Conservation (phyloP, 2,888 invertebrate genomes). For the Acronicta aceris region DNA sequence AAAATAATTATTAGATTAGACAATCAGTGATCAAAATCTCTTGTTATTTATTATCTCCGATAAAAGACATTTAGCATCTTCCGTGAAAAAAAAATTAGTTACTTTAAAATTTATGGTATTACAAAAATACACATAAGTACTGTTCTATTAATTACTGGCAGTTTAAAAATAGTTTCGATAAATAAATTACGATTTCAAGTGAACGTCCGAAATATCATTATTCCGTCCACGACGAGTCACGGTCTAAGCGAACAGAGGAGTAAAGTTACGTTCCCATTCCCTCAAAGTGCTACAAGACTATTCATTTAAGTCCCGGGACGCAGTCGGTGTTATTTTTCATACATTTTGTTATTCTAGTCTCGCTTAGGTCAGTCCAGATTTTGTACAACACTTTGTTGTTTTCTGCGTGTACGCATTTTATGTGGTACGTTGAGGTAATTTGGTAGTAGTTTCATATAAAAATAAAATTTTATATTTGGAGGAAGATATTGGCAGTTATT, state of each 20-base stretch:
- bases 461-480: no score
- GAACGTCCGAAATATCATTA: slow-evolving; percentile 20
- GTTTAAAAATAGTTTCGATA: neutral
- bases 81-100: no score
- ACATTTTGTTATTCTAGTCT: slow-evolving; percentile 36
- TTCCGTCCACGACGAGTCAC: slow-evolving; percentile 32
- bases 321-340: slow-evolving; percentile 21
- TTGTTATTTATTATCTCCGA: no score
- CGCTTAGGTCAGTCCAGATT: slow-evolving; percentile 21
- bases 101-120: no score
- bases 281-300: slow-evolving; percentile 51
- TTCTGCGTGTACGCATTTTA: slow-evolving; percentile 3
- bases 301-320: slow-evolving; percentile 42
- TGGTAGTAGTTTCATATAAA: no score
- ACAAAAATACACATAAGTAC: no score
- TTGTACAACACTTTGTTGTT: slow-evolving; percentile 22
- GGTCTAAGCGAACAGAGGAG: slow-evolving; percentile 5
- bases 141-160: neutral
- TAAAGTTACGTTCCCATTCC: slow-evolving; percentile 19
- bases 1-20: no score
- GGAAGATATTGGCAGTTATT: no score
- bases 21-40: no score
- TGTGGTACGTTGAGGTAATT: no score
- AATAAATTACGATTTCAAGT: slow-evolving; percentile 7
- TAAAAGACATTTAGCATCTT: no score